These are phyloP conservation scores for Dioctria rufipes DNA, from an alignment of 2,888 invertebrate species.

Conservation along the genomic window DNA sequence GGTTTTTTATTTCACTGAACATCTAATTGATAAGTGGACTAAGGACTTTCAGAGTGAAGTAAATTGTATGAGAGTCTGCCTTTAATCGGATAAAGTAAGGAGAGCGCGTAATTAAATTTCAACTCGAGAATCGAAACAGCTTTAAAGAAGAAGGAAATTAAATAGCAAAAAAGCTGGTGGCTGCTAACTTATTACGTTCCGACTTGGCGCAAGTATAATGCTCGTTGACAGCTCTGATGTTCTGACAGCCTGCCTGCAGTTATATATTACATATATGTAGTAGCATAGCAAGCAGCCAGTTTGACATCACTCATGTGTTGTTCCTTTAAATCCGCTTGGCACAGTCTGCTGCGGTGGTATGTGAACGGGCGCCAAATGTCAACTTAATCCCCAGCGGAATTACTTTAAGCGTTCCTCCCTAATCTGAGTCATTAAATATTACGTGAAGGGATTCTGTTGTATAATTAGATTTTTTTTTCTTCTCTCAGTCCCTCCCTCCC, in stretches of 20 bases:
- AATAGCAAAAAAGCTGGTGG: background rate
- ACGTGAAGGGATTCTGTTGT: background rate
- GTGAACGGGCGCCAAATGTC: constrained; percentile 55
- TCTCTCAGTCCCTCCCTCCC: too few relatives aligned
- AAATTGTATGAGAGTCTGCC: background rate
- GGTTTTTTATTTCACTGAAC: too few relatives aligned
- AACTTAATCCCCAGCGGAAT: constrained; percentile 46
- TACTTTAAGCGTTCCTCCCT: constrained; percentile 40
- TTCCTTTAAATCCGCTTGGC: background rate
- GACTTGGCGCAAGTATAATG: constrained; percentile 28
- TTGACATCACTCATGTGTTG: constrained; percentile 35
- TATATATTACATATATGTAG: too few relatives aligned
- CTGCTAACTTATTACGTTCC: background rate
- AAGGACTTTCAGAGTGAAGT: background rate
- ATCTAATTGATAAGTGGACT: too few relatives aligned
- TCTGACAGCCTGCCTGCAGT: constrained; percentile 28
- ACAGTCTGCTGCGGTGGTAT: constrained; percentile 17
- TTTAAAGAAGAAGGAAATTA: constrained; percentile 5
- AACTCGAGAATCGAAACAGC: background rate
- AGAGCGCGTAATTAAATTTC: constrained; percentile 26
- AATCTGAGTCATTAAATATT: constrained; percentile 48
- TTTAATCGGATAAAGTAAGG: constrained; percentile 44
- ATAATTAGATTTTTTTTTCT: background rate
- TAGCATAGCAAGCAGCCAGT: background rate
- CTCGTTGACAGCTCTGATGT: constrained; percentile 45